Conservation (phyloP, 2,797 vertebrate species). For the Euthynnus affinis region DNA sequence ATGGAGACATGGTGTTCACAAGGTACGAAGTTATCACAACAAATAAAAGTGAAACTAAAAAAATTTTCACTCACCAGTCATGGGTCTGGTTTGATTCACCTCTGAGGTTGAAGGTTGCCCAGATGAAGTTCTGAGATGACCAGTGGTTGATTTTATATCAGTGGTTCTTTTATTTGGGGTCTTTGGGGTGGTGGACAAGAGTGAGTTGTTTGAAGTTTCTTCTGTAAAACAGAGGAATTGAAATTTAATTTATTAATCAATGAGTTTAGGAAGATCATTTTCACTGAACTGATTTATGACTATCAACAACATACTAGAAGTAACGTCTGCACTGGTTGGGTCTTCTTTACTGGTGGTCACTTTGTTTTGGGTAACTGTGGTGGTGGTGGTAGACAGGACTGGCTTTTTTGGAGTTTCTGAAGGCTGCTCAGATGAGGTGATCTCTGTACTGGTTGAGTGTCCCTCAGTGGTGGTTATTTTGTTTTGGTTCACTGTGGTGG, state of each 20-base stretch:
- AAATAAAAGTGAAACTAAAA: background rate
- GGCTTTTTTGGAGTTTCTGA: background rate
- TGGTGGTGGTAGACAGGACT: background rate
- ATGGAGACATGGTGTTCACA: background rate
- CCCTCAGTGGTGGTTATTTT: background rate
- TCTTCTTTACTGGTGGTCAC: background rate
- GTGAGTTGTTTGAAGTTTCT: no score
- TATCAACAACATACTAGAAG: no score
- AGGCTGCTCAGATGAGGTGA: background rate
- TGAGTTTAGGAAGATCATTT: no score
- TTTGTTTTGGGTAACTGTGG: background rate
- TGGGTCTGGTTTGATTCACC: background rate
- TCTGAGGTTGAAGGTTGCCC: background rate
- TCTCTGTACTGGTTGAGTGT: background rate
- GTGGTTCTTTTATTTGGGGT: background rate
- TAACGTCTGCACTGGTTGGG: background rate
- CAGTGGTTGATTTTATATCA: background rate
- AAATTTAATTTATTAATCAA: no score
- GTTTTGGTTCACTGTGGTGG: background rate
- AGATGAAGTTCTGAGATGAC: no score
- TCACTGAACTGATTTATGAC: no score
- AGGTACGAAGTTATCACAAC: fast-evolving
- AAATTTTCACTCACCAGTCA: background rate
- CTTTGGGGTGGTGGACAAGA: background rate
- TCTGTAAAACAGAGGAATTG: no score